A percentile compares a stretch with the other conserved stretches of the same genome.
These are phyloP conservation scores for Orthochromis indermauri DNA, from an alignment of 2,113 vertebrate species.

Conservation along the genomic window DNA sequence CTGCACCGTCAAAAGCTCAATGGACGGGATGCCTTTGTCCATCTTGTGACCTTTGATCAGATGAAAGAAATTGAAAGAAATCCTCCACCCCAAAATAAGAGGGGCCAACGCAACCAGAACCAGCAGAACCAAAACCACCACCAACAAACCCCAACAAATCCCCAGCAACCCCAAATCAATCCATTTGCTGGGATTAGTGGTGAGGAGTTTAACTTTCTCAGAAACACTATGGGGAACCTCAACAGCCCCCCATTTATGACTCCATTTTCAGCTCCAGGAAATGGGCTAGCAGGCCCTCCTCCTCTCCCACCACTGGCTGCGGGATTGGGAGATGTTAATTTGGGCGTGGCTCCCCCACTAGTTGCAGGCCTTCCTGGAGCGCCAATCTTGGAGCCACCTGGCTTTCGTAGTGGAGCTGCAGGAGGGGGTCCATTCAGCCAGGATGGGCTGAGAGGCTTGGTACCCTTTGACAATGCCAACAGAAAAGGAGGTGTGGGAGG, in stretches of 20 bases:
- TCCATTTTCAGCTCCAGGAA: constrained; percentile 81
- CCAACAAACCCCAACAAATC: constrained; percentile 32
- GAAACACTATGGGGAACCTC: constrained; percentile 80
- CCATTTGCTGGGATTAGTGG: constrained; percentile 68
- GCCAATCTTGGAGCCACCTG: constrained; percentile 81
- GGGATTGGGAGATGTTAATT: constrained; percentile 80
- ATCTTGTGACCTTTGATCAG: constrained; percentile 86
- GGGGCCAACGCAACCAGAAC: constrained; percentile 75
- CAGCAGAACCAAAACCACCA: constrained; percentile 52
- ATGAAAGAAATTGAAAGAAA: constrained; percentile 95
- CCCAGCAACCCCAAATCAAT: constrained; percentile 59
- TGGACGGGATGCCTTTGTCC: constrained; percentile 92
- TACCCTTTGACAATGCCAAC: constrained; percentile 81
- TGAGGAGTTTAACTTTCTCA: constrained; percentile 86
- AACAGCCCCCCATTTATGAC: constrained; percentile 84
- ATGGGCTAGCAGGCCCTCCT: constrained; percentile 83
- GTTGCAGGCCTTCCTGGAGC: constrained; percentile 79
- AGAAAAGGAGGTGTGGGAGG: constrained; percentile 55
- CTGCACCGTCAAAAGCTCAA: constrained; percentile 96
- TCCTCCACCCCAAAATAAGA: constrained; percentile 87
- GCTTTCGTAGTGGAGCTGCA: constrained; percentile 80
- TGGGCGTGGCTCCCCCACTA: constrained; percentile 74
- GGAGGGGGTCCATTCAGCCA: constrained; percentile 77
- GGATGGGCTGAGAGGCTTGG: constrained; percentile 73
- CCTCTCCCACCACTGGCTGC: constrained; percentile 84